phyloP scores from a whole-genome alignment of 2,113 vertebrate genomes.

The Gobiocypris rarus region DNA sequence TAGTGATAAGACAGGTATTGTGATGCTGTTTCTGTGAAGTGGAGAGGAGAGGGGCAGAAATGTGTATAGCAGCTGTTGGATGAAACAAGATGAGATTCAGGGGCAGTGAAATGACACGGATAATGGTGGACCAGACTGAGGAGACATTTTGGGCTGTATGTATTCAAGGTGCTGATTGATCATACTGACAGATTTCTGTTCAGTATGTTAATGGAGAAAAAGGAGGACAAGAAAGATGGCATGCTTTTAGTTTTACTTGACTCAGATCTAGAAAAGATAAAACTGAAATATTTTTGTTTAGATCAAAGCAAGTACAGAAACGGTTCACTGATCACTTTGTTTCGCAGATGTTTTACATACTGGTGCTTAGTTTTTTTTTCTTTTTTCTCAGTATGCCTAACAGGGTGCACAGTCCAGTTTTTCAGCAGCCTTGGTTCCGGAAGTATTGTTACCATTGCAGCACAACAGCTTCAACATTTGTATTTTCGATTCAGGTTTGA shows the following conservation, averaged over 20 bases:
- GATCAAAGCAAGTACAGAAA: neutral
- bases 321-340: neutral
- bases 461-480: too few relatives aligned
- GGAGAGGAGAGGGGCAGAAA: slow-evolving; percentile 15
- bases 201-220: slow-evolving; percentile 35
- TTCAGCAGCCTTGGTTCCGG: neutral
- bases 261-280: neutral
- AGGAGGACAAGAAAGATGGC: neutral
- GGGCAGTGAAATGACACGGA: slow-evolving; percentile 37
- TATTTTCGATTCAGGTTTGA: too few relatives aligned
- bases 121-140: slow-evolving; percentile 34
- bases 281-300: slow-evolving; percentile 5
- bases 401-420: neutral
- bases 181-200: slow-evolving; percentile 31
- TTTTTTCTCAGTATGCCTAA: neutral
- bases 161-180: slow-evolving; percentile 34
- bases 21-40: slow-evolving; percentile 31
- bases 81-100: slow-evolving; percentile 46
- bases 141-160: slow-evolving; percentile 1
- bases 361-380: neutral
- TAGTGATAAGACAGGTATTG: slow-evolving; percentile 38
- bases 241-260: neutral
- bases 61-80: slow-evolving; percentile 47
- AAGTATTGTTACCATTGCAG: neutral
- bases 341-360: neutral